Conservation (phyloP, 2,113 vertebrate species). For the chimpanzee (Pan troglodytes) region NHGRI_mPanTro3-v2.1_pri NC_072415.2:87087001-87087500, state of each 20-base stretch:
- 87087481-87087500: too few relatives aligned
- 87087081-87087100: accelerated
- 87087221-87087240: accelerated
- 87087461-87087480: too few relatives aligned
- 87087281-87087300: accelerated
- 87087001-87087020: neutral
- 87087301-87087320: accelerated
- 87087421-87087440: too few relatives aligned
- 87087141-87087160: accelerated
- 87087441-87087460: too few relatives aligned
- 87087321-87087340: neutral
- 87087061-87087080: neutral
- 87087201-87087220: accelerated
- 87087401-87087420: too few relatives aligned
- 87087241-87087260: accelerated
- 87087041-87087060: accelerated
- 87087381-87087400: too few relatives aligned
- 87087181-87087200: neutral
- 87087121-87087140: accelerated
- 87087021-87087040: accelerated
- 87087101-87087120: accelerated
- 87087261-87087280: neutral
- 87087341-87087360: neutral
- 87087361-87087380: too few relatives aligned
- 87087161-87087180: accelerated